These are phyloP conservation scores for Sebastiscus albofasciatus DNA, from an alignment of 2,797 vertebrate genomes.

Conservation along the genomic window DNA sequence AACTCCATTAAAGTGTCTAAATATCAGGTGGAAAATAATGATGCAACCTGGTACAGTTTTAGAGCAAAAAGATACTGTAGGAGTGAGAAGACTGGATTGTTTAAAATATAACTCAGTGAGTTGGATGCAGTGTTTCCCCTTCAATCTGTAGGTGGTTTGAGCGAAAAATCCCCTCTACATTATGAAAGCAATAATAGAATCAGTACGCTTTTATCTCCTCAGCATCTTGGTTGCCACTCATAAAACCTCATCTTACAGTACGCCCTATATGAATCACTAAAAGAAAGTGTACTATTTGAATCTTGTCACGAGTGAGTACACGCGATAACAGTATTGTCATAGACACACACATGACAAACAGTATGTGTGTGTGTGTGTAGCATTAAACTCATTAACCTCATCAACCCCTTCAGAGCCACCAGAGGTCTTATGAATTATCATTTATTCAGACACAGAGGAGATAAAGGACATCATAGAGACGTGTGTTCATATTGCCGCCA, in stretches of 20 bases:
- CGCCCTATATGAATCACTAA: conserved; percentile 17
- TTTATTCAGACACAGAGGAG: conserved; percentile 19
- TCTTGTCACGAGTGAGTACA: conserved; percentile 11
- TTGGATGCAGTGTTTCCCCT: conserved; percentile 45
- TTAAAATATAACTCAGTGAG: conserved; percentile 18
- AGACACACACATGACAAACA: conserved; percentile 30
- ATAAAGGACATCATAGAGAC: conserved; percentile 6
- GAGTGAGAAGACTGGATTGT: background rate
- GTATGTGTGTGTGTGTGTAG: background rate
- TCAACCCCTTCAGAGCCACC: conserved; percentile 4
- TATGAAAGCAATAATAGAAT: conserved; percentile 45
- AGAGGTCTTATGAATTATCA: conserved; percentile 26
- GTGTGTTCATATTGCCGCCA: conserved; percentile 8
- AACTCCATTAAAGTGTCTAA: conserved; percentile 14
- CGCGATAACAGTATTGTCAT: background rate
- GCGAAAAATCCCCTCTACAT: conserved; percentile 39
- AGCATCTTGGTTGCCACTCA: conserved; percentile 23
- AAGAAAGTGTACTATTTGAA: conserved; percentile 7
- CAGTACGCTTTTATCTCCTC: conserved; percentile 15
- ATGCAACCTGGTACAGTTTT: conserved; percentile 18
- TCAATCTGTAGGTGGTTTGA: conserved; percentile 35
- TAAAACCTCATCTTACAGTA: conserved; percentile 36
- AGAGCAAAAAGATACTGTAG: conserved; percentile 16
- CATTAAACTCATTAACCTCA: conserved; percentile 41
- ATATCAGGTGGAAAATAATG: conserved; percentile 27